Conservation (phyloP, 2,888 invertebrate species). For the Cacoxenus indagator region DNA sequence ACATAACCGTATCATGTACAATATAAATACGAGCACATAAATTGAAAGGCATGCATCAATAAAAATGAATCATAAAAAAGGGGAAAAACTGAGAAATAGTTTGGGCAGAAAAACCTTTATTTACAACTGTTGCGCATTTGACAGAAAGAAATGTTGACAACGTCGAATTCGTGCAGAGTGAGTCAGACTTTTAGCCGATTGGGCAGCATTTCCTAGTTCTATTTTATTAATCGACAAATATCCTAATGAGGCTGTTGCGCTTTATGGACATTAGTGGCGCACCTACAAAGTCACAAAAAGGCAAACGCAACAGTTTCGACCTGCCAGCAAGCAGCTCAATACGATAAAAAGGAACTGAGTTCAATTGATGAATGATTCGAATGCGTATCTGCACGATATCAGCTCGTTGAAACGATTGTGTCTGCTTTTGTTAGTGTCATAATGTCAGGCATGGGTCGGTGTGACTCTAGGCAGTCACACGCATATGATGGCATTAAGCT, state of each 20-base stretch:
- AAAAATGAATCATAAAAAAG: background rate
- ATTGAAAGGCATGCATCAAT: no score
- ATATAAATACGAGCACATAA: no score
- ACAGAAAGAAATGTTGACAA: background rate
- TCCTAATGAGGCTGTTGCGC: slow-evolving; percentile 19
- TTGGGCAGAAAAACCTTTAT: slow-evolving; percentile 3
- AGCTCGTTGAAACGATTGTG: no score
- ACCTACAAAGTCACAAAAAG: background rate
- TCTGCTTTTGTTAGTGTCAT: background rate
- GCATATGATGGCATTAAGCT: slow-evolving; percentile 3
- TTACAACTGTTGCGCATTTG: background rate
- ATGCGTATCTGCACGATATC: background rate
- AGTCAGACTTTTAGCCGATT: background rate
- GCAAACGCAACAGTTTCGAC: background rate
- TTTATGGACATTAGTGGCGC: slow-evolving; percentile 4
- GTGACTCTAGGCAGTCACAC: background rate
- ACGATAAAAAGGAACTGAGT: slow-evolving; percentile 19
- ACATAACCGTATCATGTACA: no score
- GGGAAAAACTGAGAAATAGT: background rate
- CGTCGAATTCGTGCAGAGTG: background rate
- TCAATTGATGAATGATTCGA: slow-evolving; percentile 41
- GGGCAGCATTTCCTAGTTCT: background rate
- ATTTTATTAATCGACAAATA: slow-evolving; percentile 8
- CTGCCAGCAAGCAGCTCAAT: background rate
- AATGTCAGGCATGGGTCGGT: background rate